phyloP scores from a whole-genome alignment of 23 tunicate genomes.

The Pegea sp. region DNA sequence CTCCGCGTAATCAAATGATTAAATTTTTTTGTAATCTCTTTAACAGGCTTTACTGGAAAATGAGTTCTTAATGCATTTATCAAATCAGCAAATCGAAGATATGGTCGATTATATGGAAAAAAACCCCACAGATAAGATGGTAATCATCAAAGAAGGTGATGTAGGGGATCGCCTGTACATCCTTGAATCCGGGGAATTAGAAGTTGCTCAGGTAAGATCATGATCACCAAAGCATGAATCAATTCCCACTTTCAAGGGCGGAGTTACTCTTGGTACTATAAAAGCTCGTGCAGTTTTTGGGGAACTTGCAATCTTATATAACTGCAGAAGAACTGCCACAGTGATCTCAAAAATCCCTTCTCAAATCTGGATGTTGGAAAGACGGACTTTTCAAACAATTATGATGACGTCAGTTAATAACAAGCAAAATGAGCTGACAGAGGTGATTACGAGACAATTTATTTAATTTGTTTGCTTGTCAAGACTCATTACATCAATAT shows the following conservation, averaged over 20 bases:
- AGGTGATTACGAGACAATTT: too few species aligned
- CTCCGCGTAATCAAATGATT: background rate
- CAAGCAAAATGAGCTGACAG: slow-evolving; percentile 25
- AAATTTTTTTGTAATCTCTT: too few species aligned
- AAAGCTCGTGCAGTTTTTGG: slow-evolving; percentile 76
- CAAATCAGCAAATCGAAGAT: slow-evolving; percentile 36
- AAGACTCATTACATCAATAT: too few species aligned
- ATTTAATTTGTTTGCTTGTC: too few species aligned
- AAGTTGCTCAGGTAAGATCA: slow-evolving; percentile 36
- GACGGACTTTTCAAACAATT: slow-evolving; percentile 43
- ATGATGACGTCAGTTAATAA: slow-evolving; percentile 38
- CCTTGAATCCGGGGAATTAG: slow-evolving; percentile 66
- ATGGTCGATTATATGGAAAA: slow-evolving; percentile 78
- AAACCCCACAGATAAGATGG: slow-evolving; percentile 25
- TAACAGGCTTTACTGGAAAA: slow-evolving; percentile 61
- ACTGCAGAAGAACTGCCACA: slow-evolving; percentile 87
- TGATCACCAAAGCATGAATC: background rate
- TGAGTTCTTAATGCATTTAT: slow-evolving; percentile 39
- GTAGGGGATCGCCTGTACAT: slow-evolving; percentile 89
- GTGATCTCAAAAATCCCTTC: slow-evolving; percentile 56
- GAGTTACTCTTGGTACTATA: slow-evolving; percentile 5
- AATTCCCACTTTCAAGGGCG: slow-evolving; percentile 13
- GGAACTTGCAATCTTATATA: slow-evolving; percentile 79
- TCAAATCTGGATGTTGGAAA: slow-evolving; percentile 65
- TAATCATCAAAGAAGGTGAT: slow-evolving; percentile 85